Evolutionary conservation across 2,888 invertebrate species (phyloP).

Genomic region (Drosophila cracens): DNA sequence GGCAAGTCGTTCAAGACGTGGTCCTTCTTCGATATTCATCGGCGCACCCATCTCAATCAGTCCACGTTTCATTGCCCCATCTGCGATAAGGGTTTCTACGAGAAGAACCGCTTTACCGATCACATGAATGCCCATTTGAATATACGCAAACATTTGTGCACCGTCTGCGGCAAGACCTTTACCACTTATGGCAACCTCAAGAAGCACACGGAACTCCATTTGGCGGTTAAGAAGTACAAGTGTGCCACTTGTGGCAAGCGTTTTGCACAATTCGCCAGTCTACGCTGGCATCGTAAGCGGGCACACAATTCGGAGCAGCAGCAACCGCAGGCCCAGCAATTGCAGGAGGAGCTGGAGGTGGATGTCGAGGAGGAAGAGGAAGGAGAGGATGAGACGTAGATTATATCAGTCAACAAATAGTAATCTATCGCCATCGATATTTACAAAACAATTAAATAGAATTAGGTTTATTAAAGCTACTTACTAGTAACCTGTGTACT

Average conservation of each 20-base stretch:
- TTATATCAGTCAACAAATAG: not conserved
- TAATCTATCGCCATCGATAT: conserved; percentile 16
- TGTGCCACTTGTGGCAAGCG: conserved; percentile 72
- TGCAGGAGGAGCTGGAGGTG: conserved; percentile 7
- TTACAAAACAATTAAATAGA: conserved; percentile 37
- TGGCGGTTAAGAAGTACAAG: conserved; percentile 78
- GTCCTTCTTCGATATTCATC: conserved; percentile 81
- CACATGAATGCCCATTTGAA: conserved; percentile 82
- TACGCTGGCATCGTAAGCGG: conserved; percentile 77
- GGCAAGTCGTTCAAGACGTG: conserved; percentile 81
- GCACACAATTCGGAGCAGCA: conserved; percentile 48
- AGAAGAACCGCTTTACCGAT: conserved; percentile 81
- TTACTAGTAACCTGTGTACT: conserved; percentile 42
- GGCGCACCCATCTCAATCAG: conserved; percentile 76
- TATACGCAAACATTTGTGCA: conserved; percentile 80
- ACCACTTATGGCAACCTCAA: conserved; percentile 79
- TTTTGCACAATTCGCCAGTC: conserved; percentile 79
- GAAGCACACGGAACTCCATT: conserved; percentile 78
- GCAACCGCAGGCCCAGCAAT: conserved; percentile 7
- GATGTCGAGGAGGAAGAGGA: not conserved
- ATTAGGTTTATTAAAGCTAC: conserved; percentile 33
- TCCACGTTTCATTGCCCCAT: conserved; percentile 81
- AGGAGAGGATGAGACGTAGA: conserved; percentile 12
- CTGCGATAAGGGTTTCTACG: conserved; percentile 81
- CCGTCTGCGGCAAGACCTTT: conserved; percentile 78